phyloP scores from a whole-genome alignment of 2,797 vertebrate species.

The Pangasius mekongensis region DNA sequence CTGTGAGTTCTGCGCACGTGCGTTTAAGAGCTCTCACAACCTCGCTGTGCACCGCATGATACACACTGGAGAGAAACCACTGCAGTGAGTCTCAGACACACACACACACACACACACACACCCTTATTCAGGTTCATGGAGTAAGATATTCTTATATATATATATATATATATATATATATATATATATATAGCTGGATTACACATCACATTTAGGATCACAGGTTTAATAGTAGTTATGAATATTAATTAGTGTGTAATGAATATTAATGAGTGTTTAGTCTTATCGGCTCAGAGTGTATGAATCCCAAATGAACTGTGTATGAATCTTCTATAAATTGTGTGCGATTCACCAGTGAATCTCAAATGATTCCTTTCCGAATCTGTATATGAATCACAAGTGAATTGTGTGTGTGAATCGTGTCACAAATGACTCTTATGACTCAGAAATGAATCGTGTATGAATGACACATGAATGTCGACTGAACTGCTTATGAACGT shows the following conservation, averaged over 20 bases:
- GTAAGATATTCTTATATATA: not conserved
- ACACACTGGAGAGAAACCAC: slow-evolving; percentile 96
- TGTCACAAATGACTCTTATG: not conserved
- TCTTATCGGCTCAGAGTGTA: not conserved
- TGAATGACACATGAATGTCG: too few species aligned
- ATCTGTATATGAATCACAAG: not conserved
- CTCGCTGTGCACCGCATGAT: slow-evolving; percentile 98
- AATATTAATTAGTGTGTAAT: not conserved
- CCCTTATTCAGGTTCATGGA: not conserved
- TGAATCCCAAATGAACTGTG: not conserved
- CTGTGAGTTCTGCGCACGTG: slow-evolving; percentile 96
- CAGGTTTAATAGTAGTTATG: not conserved
- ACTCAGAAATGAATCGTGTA: too few species aligned
- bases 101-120: not conserved
- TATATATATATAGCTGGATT: not conserved
- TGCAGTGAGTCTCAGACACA: slow-evolving; percentile 84
- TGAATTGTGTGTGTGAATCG: not conserved
- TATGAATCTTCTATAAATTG: not conserved
- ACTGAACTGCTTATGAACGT: too few species aligned
- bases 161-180: too few species aligned
- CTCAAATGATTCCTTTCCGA: not conserved
- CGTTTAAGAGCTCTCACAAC: slow-evolving; percentile 98
- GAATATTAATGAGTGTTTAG: not conserved
- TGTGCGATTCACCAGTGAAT: not conserved
- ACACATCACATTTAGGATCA: not conserved